A percentile compares a stretch with the other conserved stretches of the same genome.
Evolutionary conservation across 2,113 vertebrate genomes (phyloP).

Genomic region (Paralichthys olivaceus): DNA sequence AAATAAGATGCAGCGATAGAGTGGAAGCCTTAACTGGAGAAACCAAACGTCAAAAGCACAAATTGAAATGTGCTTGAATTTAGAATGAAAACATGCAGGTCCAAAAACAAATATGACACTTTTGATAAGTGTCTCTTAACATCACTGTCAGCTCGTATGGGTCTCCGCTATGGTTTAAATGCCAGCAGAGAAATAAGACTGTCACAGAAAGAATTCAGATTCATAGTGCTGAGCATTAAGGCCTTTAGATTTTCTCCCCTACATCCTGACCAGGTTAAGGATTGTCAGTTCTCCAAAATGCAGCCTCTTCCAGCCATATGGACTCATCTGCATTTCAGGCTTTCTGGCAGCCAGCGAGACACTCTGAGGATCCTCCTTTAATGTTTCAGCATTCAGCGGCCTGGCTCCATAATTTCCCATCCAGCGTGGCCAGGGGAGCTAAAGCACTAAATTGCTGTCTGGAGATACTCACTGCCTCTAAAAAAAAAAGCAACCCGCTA

Average conservation of each 20-base stretch:
- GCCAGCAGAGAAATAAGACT: conserved; percentile 19
- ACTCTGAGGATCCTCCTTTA: conserved; percentile 61
- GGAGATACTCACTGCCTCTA: conserved; percentile 68
- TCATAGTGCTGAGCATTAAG: conserved; percentile 4
- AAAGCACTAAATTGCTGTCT: conserved; percentile 79
- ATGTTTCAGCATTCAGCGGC: conserved; percentile 61
- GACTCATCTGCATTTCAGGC: conserved; percentile 71
- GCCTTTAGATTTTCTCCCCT: conserved; percentile 14
- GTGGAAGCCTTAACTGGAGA: neutral
- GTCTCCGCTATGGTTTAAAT: conserved; percentile 2
- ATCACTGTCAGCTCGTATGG: conserved; percentile 13
- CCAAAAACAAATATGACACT: conserved; percentile 13
- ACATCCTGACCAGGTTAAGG: conserved; percentile 4
- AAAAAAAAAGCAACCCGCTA: conserved; percentile 44
- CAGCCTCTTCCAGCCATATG: conserved; percentile 58
- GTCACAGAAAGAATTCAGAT: conserved; percentile 4
- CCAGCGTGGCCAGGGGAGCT: conserved; percentile 61
- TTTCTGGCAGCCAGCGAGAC: conserved; percentile 32
- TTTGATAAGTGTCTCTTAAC: neutral
- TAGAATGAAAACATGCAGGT: neutral
- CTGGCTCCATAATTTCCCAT: conserved; percentile 66
- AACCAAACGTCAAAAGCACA: neutral
- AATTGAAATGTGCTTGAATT: neutral
- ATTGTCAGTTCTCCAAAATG: conserved; percentile 12
- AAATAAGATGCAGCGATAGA: neutral